Evolutionary conservation across 1,140 invertebrate species (phyloP), one percentile per base, ranked within the genome.

Genomic region (Scaptomyza montana): DNA sequence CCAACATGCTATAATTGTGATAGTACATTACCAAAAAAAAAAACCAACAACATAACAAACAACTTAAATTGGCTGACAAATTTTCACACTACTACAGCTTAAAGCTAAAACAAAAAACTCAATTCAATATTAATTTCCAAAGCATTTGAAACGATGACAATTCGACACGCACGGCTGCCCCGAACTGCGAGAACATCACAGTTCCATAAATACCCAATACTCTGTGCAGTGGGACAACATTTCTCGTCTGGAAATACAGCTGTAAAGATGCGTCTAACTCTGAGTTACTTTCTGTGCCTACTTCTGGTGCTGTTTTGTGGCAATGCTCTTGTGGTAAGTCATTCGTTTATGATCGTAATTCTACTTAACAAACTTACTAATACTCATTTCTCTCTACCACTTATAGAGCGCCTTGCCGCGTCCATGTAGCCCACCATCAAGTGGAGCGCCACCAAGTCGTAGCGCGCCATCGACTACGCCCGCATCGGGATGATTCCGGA

Each of bases 201-300:
- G 33, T 36, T 36, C 6, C 41, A 64, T 70, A 55, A 39, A 70
- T 49, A 45, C n/a, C 2, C 3, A 5, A 2, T 13, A 10, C 10
- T 3, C 16, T 0, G 2, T 1, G 25, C 6, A n/a, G 19, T 36
- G 6, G 5, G 5, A 4, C 41, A 43, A 55, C 64, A 62, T 2
- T 73, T 30, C 9, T 47, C 50, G 16, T 25, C 43, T 46, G 60
- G 43, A 45, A 39, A 47, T 28, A 9, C 16, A 53, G 2, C 36
- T 10, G 43, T 2, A n/a, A 64, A 82, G 72, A 89, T 87, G 82
- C 82, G 86, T 69, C 59, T 87, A 41, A 69, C 59, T 25, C 65
- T 89, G 5, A 59, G 51, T 4, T 76, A 64, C 33, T 53, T 81
- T 1, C 28, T 86, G 16, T 63, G 71, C 9, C 57, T 87, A 3